Evolutionary conservation across 2,113 vertebrate species (phyloP).

Genomic region (Spilogale gracilis): DNA sequence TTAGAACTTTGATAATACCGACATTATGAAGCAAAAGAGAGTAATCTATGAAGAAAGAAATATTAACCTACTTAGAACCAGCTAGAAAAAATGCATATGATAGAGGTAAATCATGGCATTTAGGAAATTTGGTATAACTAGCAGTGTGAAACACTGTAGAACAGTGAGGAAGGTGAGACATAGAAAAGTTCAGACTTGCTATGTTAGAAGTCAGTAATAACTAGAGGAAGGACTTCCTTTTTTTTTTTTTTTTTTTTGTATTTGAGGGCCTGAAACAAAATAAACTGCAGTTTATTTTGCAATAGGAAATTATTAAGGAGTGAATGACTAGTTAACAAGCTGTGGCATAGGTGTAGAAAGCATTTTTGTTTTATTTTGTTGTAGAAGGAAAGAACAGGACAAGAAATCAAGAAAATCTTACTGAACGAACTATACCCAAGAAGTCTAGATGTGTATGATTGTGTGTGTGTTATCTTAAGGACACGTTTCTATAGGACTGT

Average conservation of each 20-base stretch:
- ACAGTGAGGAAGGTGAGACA: not conserved
- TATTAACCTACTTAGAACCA: not conserved
- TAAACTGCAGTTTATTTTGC: not conserved
- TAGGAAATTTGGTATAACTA: not conserved
- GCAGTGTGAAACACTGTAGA: not conserved
- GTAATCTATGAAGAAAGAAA: not conserved
- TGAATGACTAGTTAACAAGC: not conserved
- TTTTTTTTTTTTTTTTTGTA: not conserved
- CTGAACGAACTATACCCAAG: not conserved
- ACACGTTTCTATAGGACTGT: not conserved
- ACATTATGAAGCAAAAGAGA: not conserved
- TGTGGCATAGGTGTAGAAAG: not conserved
- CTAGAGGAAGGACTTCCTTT: not conserved
- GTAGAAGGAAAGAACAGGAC: not conserved
- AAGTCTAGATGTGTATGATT: not conserved
- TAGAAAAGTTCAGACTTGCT: not conserved
- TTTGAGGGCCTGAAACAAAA: not conserved
- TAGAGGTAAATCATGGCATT: not conserved
- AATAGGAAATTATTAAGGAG: not conserved
- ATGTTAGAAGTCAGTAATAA: not conserved
- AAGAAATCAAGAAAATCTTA: conserved; percentile 11
- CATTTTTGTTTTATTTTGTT: conserved; percentile 1
- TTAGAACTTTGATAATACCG: not conserved
- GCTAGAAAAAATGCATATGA: not conserved
- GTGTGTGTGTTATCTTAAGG: not conserved